phyloP scores from a whole-genome alignment of 1,140 invertebrate species.

The Philotrypesis tridentata region DNA sequence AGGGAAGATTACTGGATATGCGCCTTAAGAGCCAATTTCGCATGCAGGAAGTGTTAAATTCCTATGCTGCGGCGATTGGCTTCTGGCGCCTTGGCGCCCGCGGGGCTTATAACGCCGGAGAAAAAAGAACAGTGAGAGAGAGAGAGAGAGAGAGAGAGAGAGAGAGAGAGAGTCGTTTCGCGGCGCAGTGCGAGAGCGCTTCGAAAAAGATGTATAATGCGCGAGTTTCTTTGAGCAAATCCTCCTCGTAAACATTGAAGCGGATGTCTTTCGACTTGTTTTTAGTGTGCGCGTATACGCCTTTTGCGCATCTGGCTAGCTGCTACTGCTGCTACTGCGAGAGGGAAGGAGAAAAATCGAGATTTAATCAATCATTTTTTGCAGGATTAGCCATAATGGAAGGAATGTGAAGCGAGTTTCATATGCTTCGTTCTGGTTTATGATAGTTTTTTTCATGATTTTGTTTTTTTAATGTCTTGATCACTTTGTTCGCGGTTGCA shows the following conservation, averaged over 20 bases:
- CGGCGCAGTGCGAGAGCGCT: no score
- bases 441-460: no score
- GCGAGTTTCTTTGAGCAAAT: not conserved
- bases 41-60: constrained; percentile 20
- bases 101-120: constrained; percentile 9
- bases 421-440: no score
- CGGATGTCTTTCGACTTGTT: not conserved
- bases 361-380: not conserved
- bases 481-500: no score
- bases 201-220: constrained; percentile 6
- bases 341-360: not conserved
- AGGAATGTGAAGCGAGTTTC: not conserved
- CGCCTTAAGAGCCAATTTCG: constrained; percentile 21
- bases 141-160: not conserved
- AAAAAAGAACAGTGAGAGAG: not conserved
- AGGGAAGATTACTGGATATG: not conserved
- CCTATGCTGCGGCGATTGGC: not conserved
- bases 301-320: no score
- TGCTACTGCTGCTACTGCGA: no score
- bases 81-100: constrained; percentile 16
- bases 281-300: not conserved
- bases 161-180: not conserved
- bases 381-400: not conserved
- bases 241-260: not conserved
- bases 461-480: no score